Conservation (phyloP, 2,797 vertebrate genomes). For the Enteromius thamalakanensis region DNA sequence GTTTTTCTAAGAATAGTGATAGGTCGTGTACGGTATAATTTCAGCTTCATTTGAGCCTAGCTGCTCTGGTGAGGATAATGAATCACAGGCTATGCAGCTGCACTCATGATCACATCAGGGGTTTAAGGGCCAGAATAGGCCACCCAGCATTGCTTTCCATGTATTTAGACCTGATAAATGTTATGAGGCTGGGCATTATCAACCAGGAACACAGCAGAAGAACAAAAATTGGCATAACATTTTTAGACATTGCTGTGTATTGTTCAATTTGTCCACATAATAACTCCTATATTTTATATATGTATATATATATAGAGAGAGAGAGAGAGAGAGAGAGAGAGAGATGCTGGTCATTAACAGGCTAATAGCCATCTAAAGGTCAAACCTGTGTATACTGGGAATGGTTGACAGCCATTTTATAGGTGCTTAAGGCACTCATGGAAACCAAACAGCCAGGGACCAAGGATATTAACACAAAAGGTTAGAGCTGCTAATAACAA, state of each 20-base stretch:
- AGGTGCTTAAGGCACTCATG: not conserved
- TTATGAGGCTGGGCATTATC: not conserved
- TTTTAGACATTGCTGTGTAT: not conserved
- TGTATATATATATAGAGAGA: too few relatives aligned
- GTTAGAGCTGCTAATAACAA: not conserved
- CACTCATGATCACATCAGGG: conserved; percentile 9
- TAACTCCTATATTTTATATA: not conserved
- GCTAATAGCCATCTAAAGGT: not conserved
- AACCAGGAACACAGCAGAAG: not conserved
- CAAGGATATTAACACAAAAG: not conserved
- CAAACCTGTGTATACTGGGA: not conserved
- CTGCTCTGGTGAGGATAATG: conserved; percentile 23
- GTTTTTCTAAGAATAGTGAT: conserved; percentile 18
- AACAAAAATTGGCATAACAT: not conserved
- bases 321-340: too few relatives aligned
- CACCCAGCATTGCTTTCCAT: not conserved
- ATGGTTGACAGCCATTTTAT: not conserved
- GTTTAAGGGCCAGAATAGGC: conserved; percentile 14
- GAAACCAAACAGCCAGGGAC: not conserved
- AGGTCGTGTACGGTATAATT: not conserved
- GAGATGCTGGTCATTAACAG: not conserved
- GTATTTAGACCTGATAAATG: not conserved
- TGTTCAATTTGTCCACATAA: not conserved
- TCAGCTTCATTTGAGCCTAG: conserved; percentile 14
- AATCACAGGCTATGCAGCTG: not conserved